Evolutionary conservation across 2,888 invertebrate species (phyloP).

Genomic region (Nezara viridula): DNA sequence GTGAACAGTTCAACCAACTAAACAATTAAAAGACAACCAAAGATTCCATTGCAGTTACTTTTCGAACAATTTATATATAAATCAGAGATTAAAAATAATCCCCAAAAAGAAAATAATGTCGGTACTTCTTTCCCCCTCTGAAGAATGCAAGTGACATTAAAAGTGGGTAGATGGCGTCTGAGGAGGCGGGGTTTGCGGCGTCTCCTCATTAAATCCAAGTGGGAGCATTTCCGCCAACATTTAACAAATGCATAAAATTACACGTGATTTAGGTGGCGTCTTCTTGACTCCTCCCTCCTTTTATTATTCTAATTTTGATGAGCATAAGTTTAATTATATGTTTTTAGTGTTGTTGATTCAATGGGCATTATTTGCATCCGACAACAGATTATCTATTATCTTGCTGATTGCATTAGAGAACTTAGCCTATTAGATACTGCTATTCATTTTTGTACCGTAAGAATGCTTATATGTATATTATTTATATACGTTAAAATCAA

Average conservation of each 20-base stretch:
- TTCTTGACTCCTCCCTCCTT: background rate
- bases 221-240: background rate
- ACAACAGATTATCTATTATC: background rate
- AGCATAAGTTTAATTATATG: background rate
- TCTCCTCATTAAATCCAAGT: slow-evolving; percentile 9
- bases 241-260: slow-evolving; percentile 13
- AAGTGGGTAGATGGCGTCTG: slow-evolving; percentile 49
- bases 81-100: too few species aligned
- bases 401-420: background rate
- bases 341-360: background rate
- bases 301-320: slow-evolving; percentile 1
- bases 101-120: background rate
- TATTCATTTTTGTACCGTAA: too few species aligned
- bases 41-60: too few species aligned
- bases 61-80: too few species aligned
- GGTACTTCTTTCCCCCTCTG: background rate
- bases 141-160: slow-evolving; percentile 46
- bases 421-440: background rate
- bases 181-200: background rate
- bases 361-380: background rate
- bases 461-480: too few species aligned
- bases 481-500: too few species aligned
- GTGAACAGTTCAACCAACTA: too few species aligned
- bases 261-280: background rate
- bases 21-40: too few species aligned